phyloP scores from a whole-genome alignment of 2,113 vertebrate genomes.

The Oenanthe melanoleuca region DNA sequence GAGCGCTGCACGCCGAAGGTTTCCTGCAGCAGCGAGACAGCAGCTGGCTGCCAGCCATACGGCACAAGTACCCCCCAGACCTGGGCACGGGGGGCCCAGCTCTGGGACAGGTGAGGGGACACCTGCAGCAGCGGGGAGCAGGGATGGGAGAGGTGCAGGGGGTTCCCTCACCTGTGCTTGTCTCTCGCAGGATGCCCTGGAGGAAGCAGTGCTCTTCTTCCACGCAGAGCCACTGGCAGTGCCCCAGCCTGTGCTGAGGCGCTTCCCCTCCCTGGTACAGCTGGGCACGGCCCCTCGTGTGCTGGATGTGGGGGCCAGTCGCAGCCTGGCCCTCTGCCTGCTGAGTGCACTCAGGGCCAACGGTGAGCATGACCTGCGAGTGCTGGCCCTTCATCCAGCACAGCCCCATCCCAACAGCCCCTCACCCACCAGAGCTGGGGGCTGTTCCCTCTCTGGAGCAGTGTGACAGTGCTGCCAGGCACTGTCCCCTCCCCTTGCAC shows the following conservation, averaged over 20 bases:
- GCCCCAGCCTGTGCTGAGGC: slow-evolving; percentile 81
- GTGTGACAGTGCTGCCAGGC: background rate
- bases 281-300: slow-evolving; percentile 79
- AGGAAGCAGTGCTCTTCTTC: slow-evolving; percentile 70
- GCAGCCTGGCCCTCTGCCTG: slow-evolving; percentile 79
- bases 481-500: background rate
- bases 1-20: slow-evolving; percentile 77
- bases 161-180: background rate
- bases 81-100: background rate
- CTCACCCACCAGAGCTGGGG: background rate
- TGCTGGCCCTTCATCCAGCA: background rate
- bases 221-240: slow-evolving; percentile 78
- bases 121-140: background rate
- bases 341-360: slow-evolving; percentile 83
- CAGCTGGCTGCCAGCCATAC: slow-evolving; percentile 80
- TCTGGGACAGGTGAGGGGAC: slow-evolving; percentile 40
- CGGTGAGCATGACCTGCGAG: slow-evolving; percentile 41
- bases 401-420: rapidly evolving
- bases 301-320: slow-evolving; percentile 79
- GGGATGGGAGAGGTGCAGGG: background rate
- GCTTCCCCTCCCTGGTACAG: slow-evolving; percentile 85
- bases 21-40: slow-evolving; percentile 81
- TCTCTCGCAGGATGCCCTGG: slow-evolving; percentile 69
- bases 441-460: rapidly evolving
- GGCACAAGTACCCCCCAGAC: slow-evolving; percentile 39